These are phyloP conservation scores for Sitophilus oryzae DNA, from an alignment of 1,140 invertebrate genomes.

Conservation along the genomic window DNA sequence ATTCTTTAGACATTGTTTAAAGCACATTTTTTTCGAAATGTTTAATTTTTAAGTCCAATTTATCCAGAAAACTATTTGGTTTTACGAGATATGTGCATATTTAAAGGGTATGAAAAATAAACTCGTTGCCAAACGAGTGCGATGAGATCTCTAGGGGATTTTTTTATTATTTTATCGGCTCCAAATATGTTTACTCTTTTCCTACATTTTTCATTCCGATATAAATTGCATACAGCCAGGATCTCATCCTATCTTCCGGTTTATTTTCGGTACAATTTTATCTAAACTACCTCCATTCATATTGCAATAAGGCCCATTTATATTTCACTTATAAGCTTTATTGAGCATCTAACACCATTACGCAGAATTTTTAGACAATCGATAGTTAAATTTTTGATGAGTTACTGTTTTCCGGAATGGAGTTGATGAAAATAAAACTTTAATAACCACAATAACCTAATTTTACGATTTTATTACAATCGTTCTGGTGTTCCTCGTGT, in stretches of 20 bases:
- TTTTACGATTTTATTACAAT: background rate
- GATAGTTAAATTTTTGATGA: no score
- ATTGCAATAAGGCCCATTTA: no score
- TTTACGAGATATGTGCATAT: no score
- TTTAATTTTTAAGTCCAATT: no score
- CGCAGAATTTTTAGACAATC: no score
- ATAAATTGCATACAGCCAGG: background rate
- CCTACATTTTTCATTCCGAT: slow-evolving; percentile 11
- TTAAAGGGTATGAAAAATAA: slow-evolving; percentile 3
- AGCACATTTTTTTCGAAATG: no score
- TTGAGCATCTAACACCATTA: no score
- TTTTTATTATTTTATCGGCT: slow-evolving; percentile 13
- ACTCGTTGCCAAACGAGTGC: background rate
- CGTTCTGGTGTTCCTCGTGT: background rate
- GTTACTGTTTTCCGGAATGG: background rate
- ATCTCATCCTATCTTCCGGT: background rate
- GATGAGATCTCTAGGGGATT: background rate
- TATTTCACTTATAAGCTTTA: no score
- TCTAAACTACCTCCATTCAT: no score
- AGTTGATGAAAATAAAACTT: background rate
- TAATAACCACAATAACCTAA: background rate
- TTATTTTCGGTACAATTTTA: background rate
- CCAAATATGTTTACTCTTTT: slow-evolving; percentile 9
- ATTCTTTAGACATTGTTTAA: no score
- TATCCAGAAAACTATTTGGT: no score